A percentile compares a stretch with the other conserved stretches of the same genome.
Evolutionary conservation across 2,888 invertebrate genomes (phyloP).

Genomic region (Lypha dubia): DNA sequence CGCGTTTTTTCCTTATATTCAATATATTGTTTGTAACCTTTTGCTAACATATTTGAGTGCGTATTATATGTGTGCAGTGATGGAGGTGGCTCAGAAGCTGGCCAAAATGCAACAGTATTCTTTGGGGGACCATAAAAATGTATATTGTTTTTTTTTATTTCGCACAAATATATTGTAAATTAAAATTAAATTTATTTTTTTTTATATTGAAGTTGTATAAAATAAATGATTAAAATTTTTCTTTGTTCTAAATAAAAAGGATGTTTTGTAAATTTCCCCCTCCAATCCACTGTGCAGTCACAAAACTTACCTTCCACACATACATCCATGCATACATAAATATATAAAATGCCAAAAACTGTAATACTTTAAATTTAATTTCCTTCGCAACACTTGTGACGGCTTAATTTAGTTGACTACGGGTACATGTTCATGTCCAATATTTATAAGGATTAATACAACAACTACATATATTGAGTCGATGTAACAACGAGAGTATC

Average conservation of each 20-base stretch:
- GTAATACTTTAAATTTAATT: conserved; percentile 76
- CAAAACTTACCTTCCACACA: background rate
- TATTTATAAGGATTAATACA: conserved; percentile 52
- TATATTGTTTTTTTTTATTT: conserved; percentile 18
- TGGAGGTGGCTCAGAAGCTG: conserved; percentile 32
- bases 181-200: conserved; percentile 7
- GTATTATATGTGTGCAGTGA: conserved; percentile 18
- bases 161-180: conserved; percentile 28
- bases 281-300: conserved; percentile 8
- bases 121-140: conserved; percentile 61
- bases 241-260: background rate
- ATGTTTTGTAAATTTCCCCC: background rate
- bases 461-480: conserved; percentile 39
- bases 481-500: conserved; percentile 15
- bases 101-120: conserved; percentile 45
- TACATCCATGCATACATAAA: too few species aligned
- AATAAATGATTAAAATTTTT: background rate
- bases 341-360: conserved; percentile 41
- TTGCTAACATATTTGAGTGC: conserved; percentile 39
- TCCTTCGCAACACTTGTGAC: conserved; percentile 68
- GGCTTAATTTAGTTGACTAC: conserved; percentile 54
- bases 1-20: conserved; percentile 28
- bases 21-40: conserved; percentile 47
- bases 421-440: conserved; percentile 37
- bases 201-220: conserved; percentile 14